Conservation (phyloP, 23 tunicate genomes). For the Halocynthia aurantium region DNA sequence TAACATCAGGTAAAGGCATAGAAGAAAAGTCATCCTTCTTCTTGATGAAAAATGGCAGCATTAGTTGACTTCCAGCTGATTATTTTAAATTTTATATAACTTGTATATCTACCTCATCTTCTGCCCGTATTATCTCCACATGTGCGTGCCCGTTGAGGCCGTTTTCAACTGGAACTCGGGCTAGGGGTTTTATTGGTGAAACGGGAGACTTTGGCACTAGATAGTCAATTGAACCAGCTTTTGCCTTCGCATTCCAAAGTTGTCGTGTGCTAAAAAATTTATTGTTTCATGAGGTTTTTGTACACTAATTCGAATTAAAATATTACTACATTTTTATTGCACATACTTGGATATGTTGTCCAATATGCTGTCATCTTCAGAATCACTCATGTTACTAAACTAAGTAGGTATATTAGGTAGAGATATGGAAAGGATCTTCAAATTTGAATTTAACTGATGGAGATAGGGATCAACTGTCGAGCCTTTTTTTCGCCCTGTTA, state of each 20-base stretch:
- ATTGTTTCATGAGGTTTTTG: not conserved
- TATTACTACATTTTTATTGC: not conserved
- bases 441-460: no score
- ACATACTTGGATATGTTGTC: slow-evolving; percentile 52
- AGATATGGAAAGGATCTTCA: no score
- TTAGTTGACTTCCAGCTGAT: not conserved
- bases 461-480: no score
- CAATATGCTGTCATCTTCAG: slow-evolving; percentile 41
- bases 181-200: not conserved
- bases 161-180: not conserved
- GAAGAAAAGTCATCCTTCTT: slow-evolving; percentile 59
- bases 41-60: slow-evolving; percentile 8
- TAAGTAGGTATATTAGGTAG: no score
- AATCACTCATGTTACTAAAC: not conserved
- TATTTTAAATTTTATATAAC: not conserved
- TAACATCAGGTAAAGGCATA: slow-evolving; percentile 44
- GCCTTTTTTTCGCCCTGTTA: no score
- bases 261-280: slow-evolving; percentile 54
- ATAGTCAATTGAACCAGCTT: slow-evolving; percentile 33
- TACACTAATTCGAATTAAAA: not conserved
- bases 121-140: slow-evolving; percentile 12
- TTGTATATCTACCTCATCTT: slow-evolving; percentile 6
- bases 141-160: not conserved
- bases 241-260: slow-evolving; percentile 79
- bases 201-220: slow-evolving; percentile 60